Percentiles rank a stretch among this genome's conserved stretches.
phyloP scores from a whole-genome alignment of 2,113 vertebrate genomes.

The Candoia aspera region DNA sequence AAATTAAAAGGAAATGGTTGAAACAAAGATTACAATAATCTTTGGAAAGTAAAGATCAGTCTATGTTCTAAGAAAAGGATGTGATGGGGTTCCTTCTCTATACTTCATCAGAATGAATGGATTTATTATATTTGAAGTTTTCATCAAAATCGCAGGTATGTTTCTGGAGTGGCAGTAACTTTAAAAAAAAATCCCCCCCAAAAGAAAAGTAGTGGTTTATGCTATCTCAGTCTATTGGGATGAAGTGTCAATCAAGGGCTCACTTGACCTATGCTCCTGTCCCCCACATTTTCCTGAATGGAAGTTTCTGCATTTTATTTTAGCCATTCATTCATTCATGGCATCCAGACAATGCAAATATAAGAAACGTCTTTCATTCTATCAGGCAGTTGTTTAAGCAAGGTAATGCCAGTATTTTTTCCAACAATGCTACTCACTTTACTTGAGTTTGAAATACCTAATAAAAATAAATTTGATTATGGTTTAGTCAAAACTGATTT shows the following conservation, averaged over 20 bases:
- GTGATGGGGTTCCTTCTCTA: background rate
- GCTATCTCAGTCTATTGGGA: background rate
- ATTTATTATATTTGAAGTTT: background rate
- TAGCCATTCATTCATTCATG: background rate
- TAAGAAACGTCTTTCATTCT: slow-evolving; percentile 5
- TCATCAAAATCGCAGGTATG: background rate
- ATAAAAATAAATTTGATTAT: slow-evolving; percentile 46
- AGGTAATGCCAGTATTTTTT: slow-evolving; percentile 20
- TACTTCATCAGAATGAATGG: background rate
- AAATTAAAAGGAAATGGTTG: background rate
- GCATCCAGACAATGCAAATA: slow-evolving; percentile 10
- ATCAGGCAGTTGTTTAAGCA: slow-evolving; percentile 11
- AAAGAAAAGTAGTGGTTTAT: background rate
- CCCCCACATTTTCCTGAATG: background rate
- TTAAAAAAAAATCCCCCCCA: background rate
- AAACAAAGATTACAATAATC: background rate
- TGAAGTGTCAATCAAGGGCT: background rate
- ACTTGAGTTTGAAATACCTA: slow-evolving; percentile 23
- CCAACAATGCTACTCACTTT: slow-evolving; percentile 17
- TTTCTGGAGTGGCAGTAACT: background rate
- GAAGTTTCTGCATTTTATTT: background rate
- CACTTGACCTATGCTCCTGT: background rate
- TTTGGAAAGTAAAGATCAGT: background rate
- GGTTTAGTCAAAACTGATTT: slow-evolving; percentile 23
- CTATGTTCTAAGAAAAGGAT: background rate